A percentile compares a stretch with the other conserved stretches of the same genome.
Conservation (phyloP, 2,888 invertebrate genomes). For the Erebia epiphron region DNA sequence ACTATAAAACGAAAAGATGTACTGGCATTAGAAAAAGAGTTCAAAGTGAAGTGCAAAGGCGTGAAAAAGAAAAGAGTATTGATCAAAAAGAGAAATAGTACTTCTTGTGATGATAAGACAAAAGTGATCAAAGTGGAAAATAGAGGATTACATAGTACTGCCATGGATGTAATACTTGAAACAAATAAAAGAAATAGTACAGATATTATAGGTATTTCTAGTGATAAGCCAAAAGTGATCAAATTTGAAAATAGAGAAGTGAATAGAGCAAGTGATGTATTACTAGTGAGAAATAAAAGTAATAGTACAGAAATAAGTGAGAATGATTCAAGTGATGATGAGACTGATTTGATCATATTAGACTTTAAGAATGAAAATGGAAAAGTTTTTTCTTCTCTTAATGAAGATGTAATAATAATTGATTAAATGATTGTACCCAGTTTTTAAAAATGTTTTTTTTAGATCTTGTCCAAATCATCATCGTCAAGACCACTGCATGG, state of each 20-base stretch:
- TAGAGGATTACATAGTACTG: background rate
- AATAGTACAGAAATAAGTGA: slow-evolving; percentile 45
- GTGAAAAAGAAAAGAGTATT: slow-evolving; percentile 71
- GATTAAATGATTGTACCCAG: slow-evolving; percentile 3
- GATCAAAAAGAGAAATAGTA: slow-evolving; percentile 58
- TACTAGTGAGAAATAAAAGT: slow-evolving; percentile 62
- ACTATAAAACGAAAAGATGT: slow-evolving; percentile 85
- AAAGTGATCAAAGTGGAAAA: slow-evolving; percentile 63
- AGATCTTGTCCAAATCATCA: too few species aligned
- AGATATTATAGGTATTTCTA: slow-evolving; percentile 37
- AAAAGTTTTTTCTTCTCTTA: slow-evolving; percentile 35
- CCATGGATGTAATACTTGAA: slow-evolving; percentile 45
- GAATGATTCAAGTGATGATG: slow-evolving; percentile 42
- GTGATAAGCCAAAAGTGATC: slow-evolving; percentile 59
- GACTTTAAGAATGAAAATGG: slow-evolving; percentile 58
- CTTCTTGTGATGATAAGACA: slow-evolving; percentile 47
- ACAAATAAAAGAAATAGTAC: slow-evolving; percentile 60
- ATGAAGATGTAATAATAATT: slow-evolving; percentile 11
- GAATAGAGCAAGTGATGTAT: background rate
- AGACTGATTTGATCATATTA: slow-evolving; percentile 59
- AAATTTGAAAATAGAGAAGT: slow-evolving; percentile 52
- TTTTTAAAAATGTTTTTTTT: background rate
- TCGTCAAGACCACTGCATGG: too few species aligned
- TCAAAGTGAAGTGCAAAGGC: slow-evolving; percentile 73
- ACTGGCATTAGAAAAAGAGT: slow-evolving; percentile 84